Evolutionary conservation across 2,888 invertebrate species (phyloP), one percentile per base, ranked within the genome.

Genomic region (Megastigmus dorsalis): DNA sequence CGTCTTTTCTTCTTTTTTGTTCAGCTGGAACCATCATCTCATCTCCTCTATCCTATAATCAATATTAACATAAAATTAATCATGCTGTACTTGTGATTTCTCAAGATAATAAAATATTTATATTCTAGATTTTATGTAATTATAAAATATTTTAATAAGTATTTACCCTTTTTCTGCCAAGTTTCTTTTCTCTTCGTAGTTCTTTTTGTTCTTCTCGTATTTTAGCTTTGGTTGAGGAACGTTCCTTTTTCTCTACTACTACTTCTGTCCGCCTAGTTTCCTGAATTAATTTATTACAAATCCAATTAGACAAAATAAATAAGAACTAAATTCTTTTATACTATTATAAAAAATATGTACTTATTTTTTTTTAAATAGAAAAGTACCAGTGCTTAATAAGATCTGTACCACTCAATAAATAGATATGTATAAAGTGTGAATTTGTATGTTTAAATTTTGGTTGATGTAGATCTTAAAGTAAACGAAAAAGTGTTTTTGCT

Each of bases 1-100:
- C 95, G 79, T 95, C 95, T 80, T 95, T 92, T 68, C 95, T 90
- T 78, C 95, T 90, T 85, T 95, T 95, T 84, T 94, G 92, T 86
- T 95, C 95, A 54, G 91, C 89, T 41, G 86, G 85, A 38, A 91
- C 84, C 30, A 90, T 86, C 0, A 92, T 89, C 84, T 95, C 95
- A 73, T 95, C 95, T 20, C 92, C 89, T 81, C 95, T 91, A 85
- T 95, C 95, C 94, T 94, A 81, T 43, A 84, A 81, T 79, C 79
- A 77, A 50, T 72, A 68, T 71, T 28, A 78, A 70, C 45, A 77
- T 23, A 65, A 50, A 69, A 45, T 48, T 15, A 48, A 45, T 9
- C 38, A 30, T 36, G 13, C 38, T 20, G 41, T 4, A 18, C 4
- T 45, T 63, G 48, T 43, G 65, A 36, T 50, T 57, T 48, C 45